Conservation (phyloP, 2,797 vertebrate genomes). For the Arctocebus calabarensis region DNA sequence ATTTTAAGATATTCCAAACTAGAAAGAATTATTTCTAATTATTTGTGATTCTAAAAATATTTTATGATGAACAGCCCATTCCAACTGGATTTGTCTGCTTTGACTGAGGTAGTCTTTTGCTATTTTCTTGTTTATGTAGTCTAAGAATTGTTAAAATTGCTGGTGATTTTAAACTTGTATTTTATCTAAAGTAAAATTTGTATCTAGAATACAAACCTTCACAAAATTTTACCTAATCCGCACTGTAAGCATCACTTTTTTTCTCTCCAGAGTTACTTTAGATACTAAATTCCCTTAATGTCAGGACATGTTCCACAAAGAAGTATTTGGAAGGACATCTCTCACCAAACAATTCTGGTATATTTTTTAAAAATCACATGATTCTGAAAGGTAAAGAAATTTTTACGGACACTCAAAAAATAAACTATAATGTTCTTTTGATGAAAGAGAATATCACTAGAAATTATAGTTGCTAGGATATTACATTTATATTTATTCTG, state of each 20-base stretch:
- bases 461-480: background rate
- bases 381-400: constrained; percentile 53
- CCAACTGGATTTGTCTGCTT: constrained; percentile 21
- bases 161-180: background rate
- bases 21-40: constrained; percentile 21
- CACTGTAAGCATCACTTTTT: background rate
- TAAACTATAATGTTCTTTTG: constrained; percentile 31
- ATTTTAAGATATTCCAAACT: constrained; percentile 31
- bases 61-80: background rate
- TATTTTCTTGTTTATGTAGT: constrained; percentile 12
- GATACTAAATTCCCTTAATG: background rate
- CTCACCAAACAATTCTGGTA: constrained; percentile 23
- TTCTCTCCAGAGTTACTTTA: background rate
- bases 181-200: constrained; percentile 53
- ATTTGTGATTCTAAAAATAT: background rate
- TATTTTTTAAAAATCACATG: background rate
- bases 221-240: background rate
- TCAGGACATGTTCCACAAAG: background rate
- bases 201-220: background rate
- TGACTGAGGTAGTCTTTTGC: background rate
- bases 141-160: background rate
- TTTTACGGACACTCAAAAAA: background rate
- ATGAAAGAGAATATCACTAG: background rate
- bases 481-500: background rate
- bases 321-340: constrained; percentile 36